Evolutionary conservation across 2,888 invertebrate species (phyloP), one percentile per base, ranked within the genome.

Genomic region (Caradrina clavipalpis): DNA sequence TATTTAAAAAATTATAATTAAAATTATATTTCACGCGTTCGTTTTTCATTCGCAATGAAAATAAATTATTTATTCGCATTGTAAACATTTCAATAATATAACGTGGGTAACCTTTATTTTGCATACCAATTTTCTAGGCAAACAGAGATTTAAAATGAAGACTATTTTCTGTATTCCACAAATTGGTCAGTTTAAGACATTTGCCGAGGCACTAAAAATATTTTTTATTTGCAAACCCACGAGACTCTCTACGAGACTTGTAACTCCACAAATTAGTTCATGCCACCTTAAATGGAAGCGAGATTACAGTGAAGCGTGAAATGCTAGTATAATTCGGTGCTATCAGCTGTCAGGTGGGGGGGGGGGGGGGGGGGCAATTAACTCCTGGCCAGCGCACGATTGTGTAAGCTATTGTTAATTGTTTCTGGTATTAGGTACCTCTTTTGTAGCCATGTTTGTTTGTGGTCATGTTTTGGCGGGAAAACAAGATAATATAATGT

Each of bases 221-320:
- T 6, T 31, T 31, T 1, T 11, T 39, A 39, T 39, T 8, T 10
- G 17, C n/a, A 68, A 56, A 61, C 1, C 51, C 60, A 55, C n/a
- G n/a, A n/a, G n/a, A n/a, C n/a, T 57, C 17, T 88, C 81, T 85
- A 70, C n/a, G 56, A 64, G 62, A 78, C 53, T 78, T 39, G 15
- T 69, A 76, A 53, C 53, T 71, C 78, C 70, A 69, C 56, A 69
- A 59, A 77, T 69, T 73, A 73, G 78, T 80, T 68, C 79, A 79
- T 69, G 85, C 86, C 77, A 84, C 87, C 84, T 85, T 84, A 88
- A 87, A 80, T 84, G 75, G 79, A 69, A 60, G 59, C 51, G 72
- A 87, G 90, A 90, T 90, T 87, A 83, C 68, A 78, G 79, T 80
- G 87, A 88, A 88, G 89, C 90, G 90, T 91, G 89, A 91, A 92